Conservation (phyloP, 2,888 invertebrate genomes). For the Argynnis bischoffii region DNA sequence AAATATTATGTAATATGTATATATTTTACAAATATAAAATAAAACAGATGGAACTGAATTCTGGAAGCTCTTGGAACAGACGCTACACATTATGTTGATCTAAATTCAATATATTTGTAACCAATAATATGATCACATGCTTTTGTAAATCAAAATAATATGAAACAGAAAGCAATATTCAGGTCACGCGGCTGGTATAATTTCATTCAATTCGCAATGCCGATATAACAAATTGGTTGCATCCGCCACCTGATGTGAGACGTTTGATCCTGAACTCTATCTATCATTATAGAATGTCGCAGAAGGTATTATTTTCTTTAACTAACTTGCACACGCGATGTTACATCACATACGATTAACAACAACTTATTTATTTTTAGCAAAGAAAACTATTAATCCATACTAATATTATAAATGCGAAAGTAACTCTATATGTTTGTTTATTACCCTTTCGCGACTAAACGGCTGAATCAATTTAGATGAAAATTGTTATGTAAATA, state of each 20-base stretch:
- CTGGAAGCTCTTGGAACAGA: background rate
- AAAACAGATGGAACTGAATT: no score
- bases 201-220: constrained; percentile 19
- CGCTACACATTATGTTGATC: background rate
- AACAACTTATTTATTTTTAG: no score
- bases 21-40: no score
- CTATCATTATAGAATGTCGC: constrained; percentile 8
- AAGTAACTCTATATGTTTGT: no score
- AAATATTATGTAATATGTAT: no score
- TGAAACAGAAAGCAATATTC: constrained; percentile 9
- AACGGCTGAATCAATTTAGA: no score
- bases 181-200: constrained; percentile 16
- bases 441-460: no score
- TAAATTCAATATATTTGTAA: background rate
- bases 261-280: constrained; percentile 13
- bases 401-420: no score
- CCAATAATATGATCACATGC: background rate
- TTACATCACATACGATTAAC: no score
- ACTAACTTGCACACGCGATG: background rate
- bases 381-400: no score
- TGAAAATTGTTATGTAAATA: no score
- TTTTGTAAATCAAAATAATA: background rate
- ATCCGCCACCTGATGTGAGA: constrained; percentile 18
- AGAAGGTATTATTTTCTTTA: background rate
- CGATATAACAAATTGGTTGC: constrained; percentile 18